A percentile compares a stretch with the other conserved stretches of the same genome.
Evolutionary conservation across 2,113 vertebrate species (phyloP).

Genomic region (Lepus timidus): DNA sequence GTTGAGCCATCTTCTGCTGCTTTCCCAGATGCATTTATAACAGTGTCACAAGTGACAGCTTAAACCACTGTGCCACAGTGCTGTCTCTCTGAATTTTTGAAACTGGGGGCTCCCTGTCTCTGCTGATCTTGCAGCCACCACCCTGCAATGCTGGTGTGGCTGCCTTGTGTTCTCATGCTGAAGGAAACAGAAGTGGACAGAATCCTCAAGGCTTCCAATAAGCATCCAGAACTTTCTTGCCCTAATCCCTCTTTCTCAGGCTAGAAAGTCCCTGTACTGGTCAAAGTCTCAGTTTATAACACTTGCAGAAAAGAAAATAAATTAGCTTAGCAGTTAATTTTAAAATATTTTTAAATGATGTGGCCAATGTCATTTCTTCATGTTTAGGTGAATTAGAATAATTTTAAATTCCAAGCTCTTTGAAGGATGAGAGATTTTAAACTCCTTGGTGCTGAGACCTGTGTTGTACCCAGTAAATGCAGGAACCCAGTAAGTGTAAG

Average conservation of each 20-base stretch:
- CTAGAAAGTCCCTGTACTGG: background rate
- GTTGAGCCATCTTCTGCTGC: too few relatives aligned
- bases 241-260: background rate
- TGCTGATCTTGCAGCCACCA: too few relatives aligned
- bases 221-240: background rate
- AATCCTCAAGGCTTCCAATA: too few relatives aligned
- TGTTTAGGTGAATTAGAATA: background rate
- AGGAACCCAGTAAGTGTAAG: background rate
- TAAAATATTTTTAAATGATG: background rate
- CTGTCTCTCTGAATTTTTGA: background rate
- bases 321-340: background rate
- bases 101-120: accelerated
- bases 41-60: too few relatives aligned
- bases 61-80: too few relatives aligned
- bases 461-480: accelerated
- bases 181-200: background rate
- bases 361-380: background rate
- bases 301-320: background rate
- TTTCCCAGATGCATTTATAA: too few relatives aligned
- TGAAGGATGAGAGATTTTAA: background rate
- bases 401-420: background rate
- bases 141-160: background rate
- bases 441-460: background rate
- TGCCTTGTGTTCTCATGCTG: accelerated
- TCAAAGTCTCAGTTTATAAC: background rate